Percentiles rank a stretch among this genome's conserved stretches.
Conservation (phyloP, 2,888 invertebrate genomes). For the Iphiclides podalirius region DNA sequence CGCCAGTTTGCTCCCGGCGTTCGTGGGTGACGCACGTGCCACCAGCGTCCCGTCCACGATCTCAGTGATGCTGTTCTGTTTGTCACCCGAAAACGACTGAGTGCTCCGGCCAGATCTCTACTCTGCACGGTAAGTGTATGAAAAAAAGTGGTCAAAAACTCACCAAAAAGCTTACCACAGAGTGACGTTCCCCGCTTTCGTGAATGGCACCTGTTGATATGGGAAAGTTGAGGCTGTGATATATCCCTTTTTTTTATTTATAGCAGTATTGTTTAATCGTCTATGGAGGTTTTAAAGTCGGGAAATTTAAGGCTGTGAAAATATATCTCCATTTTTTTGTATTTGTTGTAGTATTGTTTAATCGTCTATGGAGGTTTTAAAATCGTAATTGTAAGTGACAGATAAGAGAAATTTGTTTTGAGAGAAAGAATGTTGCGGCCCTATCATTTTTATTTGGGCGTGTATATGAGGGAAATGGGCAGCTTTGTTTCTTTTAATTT, state of each 20-base stretch:
- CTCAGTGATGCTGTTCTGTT: constrained; percentile 61
- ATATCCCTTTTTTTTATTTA: too few relatives aligned
- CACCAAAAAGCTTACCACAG: too few relatives aligned
- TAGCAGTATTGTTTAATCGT: neutral
- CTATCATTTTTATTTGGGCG: neutral
- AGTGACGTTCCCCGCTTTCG: too few relatives aligned
- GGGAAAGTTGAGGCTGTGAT: too few relatives aligned
- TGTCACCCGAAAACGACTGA: constrained; percentile 38
- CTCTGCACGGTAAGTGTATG: constrained; percentile 47
- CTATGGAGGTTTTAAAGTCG: neutral
- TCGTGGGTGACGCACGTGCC: constrained; percentile 43
- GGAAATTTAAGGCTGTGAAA: too few relatives aligned
- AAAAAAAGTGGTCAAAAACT: too few relatives aligned
- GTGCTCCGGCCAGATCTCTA: constrained; percentile 39
- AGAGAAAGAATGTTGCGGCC: constrained; percentile 34
- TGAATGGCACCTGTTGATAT: constrained; percentile 20
- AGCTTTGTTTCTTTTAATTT: too few relatives aligned
- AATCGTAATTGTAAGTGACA: constrained; percentile 35
- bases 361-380: neutral
- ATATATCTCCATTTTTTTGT: too few relatives aligned
- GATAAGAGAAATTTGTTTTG: constrained; percentile 36
- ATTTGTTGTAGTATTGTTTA: neutral
- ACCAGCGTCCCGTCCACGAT: constrained; percentile 36
- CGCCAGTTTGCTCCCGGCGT: constrained; percentile 54
- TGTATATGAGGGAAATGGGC: too few relatives aligned